These are phyloP conservation scores for Troilus luridus DNA, from an alignment of 2,888 invertebrate genomes.

Conservation along the genomic window DNA sequence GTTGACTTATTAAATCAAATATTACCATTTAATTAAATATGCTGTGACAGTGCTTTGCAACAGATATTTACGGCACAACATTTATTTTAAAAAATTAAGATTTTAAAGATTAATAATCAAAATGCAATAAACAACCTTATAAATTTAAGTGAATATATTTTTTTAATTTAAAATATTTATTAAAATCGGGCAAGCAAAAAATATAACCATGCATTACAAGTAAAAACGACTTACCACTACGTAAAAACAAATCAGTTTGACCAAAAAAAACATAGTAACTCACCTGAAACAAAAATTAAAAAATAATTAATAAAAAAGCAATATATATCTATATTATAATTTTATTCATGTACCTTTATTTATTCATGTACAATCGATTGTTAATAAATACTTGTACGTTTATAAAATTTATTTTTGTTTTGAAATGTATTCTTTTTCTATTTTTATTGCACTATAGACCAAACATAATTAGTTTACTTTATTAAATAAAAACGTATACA, in stretches of 20 bases:
- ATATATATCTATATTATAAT: background rate
- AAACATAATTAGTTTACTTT: too few species aligned
- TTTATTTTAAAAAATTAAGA: background rate
- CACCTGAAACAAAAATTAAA: slow-evolving; percentile 6
- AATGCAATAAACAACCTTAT: too few species aligned
- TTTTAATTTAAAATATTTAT: too few species aligned
- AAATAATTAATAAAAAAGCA: background rate
- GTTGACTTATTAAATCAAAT: too few species aligned
- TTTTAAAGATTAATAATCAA: background rate
- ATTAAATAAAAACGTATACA: too few species aligned
- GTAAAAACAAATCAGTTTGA: background rate
- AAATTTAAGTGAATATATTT: too few species aligned
- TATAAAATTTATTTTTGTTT: too few species aligned
- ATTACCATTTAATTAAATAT: background rate
- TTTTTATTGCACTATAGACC: too few species aligned
- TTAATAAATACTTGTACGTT: too few species aligned
- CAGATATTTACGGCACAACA: background rate
- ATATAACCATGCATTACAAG: background rate
- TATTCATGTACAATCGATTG: too few species aligned
- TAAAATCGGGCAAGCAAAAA: background rate
- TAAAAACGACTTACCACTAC: background rate
- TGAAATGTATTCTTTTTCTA: too few species aligned
- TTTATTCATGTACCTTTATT: too few species aligned
- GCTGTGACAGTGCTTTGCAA: background rate
- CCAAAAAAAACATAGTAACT: background rate